Evolutionary conservation across 2,888 invertebrate species (phyloP), one percentile per base, ranked within the genome.

Genomic region (Dynastes grantii): DNA sequence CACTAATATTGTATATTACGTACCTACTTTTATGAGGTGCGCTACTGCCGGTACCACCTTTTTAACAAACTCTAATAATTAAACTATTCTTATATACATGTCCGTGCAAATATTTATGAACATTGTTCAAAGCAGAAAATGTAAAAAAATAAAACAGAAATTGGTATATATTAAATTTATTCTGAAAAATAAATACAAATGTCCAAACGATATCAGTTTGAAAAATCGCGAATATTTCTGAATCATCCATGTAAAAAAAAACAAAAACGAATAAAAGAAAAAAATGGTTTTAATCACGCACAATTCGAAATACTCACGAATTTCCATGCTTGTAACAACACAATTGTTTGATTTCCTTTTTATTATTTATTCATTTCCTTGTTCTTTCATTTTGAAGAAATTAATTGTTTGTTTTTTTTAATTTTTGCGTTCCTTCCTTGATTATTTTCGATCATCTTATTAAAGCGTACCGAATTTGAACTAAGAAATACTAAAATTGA

Each of bases 91-190:
- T 5, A 37, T 5, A 5, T 37, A 32, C 32, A 37, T 37, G 5
- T 37, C 5, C 32, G 32, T 37, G 4, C 32, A 37, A 37, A 37
- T 37, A 37, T 37, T 37, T 37, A 37, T 5, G 32, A 5, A 5
- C 5, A 37, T 0, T 4, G 1, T 5, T 37, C 5, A 37, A 37
- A 37, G 51, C 29, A 37, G 27, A 29, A 22, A 16, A 70, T 13
- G 13, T 22, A 75, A 63, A 61, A 75, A 9, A 53, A 64, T 27
- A 45, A 76, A 16, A 45, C 11, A 2, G 9, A 11, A 63, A 53
- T 76, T 65, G 40, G 71, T 73, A 78, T 78, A 78, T 78, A 78
- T 78, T 78, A 78, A 78, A 78, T 78, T 78, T 73, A 78, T 73
- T 78, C 37, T 78, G 78, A 71, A 78, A 78, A 64, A 78, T 78